Evolutionary conservation across 2,888 invertebrate genomes (phyloP).

Genomic region (Sesamia inferens): DNA sequence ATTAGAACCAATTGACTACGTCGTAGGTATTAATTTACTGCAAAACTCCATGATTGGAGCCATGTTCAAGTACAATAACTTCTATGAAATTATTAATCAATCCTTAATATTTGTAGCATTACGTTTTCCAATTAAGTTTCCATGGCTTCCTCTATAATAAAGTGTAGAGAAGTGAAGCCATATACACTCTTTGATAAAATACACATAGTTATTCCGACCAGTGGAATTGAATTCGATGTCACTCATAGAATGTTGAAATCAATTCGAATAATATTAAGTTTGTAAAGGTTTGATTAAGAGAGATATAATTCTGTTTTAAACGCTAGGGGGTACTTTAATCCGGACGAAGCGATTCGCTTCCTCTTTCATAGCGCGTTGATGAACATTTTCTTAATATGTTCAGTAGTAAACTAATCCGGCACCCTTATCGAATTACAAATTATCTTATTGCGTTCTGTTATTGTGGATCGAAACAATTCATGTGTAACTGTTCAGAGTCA

Average conservation of each 20-base stretch:
- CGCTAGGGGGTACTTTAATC: not conserved
- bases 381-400: not conserved
- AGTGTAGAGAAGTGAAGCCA: conserved; percentile 32
- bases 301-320: not conserved
- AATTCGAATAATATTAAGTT: not conserved
- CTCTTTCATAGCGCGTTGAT: too few relatives aligned
- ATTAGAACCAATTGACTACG: conserved; percentile 7
- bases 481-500: too few relatives aligned
- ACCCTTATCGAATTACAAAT: not conserved
- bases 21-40: not conserved
- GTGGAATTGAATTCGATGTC: not conserved
- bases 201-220: conserved; percentile 1
- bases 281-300: not conserved
- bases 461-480: too few relatives aligned
- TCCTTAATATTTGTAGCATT: conserved; percentile 7
- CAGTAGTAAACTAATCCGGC: too few relatives aligned
- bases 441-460: too few relatives aligned
- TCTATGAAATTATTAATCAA: conserved; percentile 1
- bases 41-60: not conserved
- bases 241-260: conserved; percentile 15
- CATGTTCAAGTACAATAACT: not conserved
- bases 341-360: too few relatives aligned
- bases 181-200: conserved; percentile 19
- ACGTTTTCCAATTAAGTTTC: conserved; percentile 48
- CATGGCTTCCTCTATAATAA: conserved; percentile 42